Evolutionary conservation across 1,140 invertebrate genomes (phyloP).

Genomic region (Cepaea nemoralis): DNA sequence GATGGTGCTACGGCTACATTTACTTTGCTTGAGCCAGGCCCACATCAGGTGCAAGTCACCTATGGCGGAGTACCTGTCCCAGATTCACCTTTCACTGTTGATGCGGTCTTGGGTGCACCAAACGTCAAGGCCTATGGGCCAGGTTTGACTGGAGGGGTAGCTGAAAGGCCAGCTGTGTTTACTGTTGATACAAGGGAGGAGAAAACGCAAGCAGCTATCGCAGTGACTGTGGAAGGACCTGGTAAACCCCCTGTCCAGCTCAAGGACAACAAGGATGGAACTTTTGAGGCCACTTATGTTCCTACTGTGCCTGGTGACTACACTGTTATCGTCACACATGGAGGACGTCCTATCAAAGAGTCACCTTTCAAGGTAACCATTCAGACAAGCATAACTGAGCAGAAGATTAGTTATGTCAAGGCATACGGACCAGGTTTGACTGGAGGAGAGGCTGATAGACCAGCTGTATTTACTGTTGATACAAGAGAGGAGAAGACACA

Average conservation of each 20-base stretch:
- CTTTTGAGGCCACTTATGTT: conserved; percentile 85
- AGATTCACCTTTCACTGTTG: conserved; percentile 65
- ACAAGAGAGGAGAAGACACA: conserved; percentile 57
- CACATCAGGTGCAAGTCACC: conserved; percentile 66
- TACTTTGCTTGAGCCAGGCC: conserved; percentile 85
- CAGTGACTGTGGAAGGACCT: conserved; percentile 86
- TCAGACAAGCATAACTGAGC: conserved; percentile 77
- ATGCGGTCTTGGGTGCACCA: conserved; percentile 51
- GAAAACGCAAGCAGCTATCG: conserved; percentile 79
- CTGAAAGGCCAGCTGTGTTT: conserved; percentile 82
- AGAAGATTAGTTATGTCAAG: conserved; percentile 65
- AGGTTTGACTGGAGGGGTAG: conserved; percentile 79
- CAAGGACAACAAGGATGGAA: conserved; percentile 87
- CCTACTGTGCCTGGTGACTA: conserved; percentile 86
- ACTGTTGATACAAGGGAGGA: conserved; percentile 71
- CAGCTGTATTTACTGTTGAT: conserved; percentile 80
- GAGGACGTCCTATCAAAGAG: conserved; percentile 95
- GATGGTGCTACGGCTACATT: conserved; percentile 86
- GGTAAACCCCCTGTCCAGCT: conserved; percentile 87
- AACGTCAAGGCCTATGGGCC: conserved; percentile 81
- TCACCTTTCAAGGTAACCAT: conserved; percentile 94
- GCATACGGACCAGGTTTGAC: conserved; percentile 83
- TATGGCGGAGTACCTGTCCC: conserved; percentile 63
- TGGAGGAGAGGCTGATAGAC: conserved; percentile 78
- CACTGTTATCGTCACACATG: conserved; percentile 90